These are phyloP conservation scores for Penelope pileata DNA, from an alignment of 2,113 vertebrate species.

Conservation along the genomic window DNA sequence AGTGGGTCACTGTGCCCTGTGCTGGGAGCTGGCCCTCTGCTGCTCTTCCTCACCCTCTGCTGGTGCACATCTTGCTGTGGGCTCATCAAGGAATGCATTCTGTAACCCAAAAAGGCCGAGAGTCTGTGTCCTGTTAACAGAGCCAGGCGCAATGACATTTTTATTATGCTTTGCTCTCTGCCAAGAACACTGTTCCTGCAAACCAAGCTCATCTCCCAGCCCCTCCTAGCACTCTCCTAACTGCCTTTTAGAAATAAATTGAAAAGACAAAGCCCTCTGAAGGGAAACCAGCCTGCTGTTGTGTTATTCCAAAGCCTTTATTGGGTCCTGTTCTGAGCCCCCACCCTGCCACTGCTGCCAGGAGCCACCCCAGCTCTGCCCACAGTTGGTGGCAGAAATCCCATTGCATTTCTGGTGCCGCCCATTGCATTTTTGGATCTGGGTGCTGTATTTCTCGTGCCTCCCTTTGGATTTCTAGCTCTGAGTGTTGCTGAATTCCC, in stretches of 20 bases:
- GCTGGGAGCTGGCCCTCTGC: no score
- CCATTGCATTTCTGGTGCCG: rapidly evolving
- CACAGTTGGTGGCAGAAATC: neutral
- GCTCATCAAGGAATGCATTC: rapidly evolving
- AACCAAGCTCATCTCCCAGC: rapidly evolving
- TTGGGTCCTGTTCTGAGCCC: neutral
- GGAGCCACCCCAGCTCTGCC: rapidly evolving
- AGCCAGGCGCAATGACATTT: rapidly evolving
- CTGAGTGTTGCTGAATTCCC: neutral
- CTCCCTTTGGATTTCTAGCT: no score
- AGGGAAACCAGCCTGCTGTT: neutral
- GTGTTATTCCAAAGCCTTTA: neutral
- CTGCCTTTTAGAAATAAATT: neutral
- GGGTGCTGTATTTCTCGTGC: no score
- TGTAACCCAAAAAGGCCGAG: neutral
- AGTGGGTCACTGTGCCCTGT: neutral
- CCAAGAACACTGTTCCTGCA: rapidly evolving
- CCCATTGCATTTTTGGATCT: neutral
- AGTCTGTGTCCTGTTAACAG: rapidly evolving
- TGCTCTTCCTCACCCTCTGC: neutral
- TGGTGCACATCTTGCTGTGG: rapidly evolving
- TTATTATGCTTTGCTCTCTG: neutral
- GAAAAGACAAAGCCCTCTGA: neutral
- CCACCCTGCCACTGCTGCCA: neutral
- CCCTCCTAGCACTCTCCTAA: rapidly evolving